Base-by-base conservation (phyloP, 2,113 vertebrate genomes). In the Herpetotheres cachinnans region DNA sequence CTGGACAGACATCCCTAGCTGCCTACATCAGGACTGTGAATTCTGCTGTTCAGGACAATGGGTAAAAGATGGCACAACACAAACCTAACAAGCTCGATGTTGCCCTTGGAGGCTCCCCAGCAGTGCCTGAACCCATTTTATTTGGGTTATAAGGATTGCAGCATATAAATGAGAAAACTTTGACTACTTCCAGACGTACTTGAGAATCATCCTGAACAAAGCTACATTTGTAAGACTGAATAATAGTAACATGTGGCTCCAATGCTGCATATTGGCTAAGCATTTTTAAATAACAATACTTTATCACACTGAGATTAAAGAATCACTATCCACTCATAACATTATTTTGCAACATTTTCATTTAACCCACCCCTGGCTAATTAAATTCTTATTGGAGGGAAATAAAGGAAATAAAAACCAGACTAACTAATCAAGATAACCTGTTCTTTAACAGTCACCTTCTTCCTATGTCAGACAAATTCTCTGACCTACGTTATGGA, bases 401-500 rank as follows among this genome's bases (percentile, higher is more conserved):
- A 58, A 36, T 18, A 55, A 61, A 25, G 20, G 32, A 84, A 93
- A 92, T 34, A 74, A 90, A 93, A 71, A 44, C 1, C 69, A 54
- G 86, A 49, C 32, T 73, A 79, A 90, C 19, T 46, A 87, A 96
- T 63, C 32, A 91, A 86, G 84, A 94, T 82, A 93, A 67, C 27
- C n/a, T 38, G 55, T 38, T 69, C 30, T 54, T 80, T 84, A 90
- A 70, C 6, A 54, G 77, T 25, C 14, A 6, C 59, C 30, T 82
- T 93, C 91, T 70, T 62, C 50, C 47, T 74, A 21, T 89, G 50
- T 89, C 16, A 88, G 62, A 44, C 74, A 94, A 90, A 86, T 90
- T 87, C 36, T 86, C 42, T 56, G 79, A 40, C 49, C n/a, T 63
- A 14, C 34, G 55, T 89, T 81, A 86, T 49, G 22, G 44, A 82